Base-by-base conservation (phyloP, 1,140 invertebrate genomes). In the Hypsibius dujardini region DNA sequence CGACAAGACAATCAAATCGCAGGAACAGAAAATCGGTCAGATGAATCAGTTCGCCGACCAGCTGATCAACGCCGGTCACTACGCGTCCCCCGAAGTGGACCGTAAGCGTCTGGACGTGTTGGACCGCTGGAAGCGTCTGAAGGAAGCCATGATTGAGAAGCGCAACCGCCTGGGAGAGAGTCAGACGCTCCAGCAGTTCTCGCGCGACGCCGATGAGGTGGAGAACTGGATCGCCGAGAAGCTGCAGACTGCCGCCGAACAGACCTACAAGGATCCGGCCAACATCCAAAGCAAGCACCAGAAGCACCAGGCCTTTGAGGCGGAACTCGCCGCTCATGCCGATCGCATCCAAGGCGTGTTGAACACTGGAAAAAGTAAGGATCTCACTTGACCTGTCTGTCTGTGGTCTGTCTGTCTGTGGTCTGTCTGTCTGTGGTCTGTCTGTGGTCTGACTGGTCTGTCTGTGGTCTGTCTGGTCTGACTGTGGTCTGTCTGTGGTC, bases 201-300 rank as follows among this genome's bases (percentile, higher is more conserved):
- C 91, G 1, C 85, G 95, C 69, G 96, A 99, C 82, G 95, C 95
- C 59, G 95, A 99, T 78, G 95, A 98, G 80, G 96, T 99, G 84
- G 95, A 99, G 79, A 98, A 96, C 79, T 99, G 95, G 95, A 96
- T 99, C 75, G 90, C 92, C 0, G 95, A 98, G 79, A 95, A 98
- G 81, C 79, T 98, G 69, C 93, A 97, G 78, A 84, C 97, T 73
- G 95, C 95, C 3, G 91, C 90, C 1, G 95, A 98, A 79, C 94
- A 98, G 78, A 94, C 90, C 74, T 97, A 98, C 82, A 96, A 95
- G 73, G 85, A 86, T 76, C 84, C 84, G 1, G 80, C 83, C 59
- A 85, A 85, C 74, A 72, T 74, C 72, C 74, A 81, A 78, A 81
- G 80, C 1, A 98, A 97, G 79, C 93, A 98, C 79, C 95, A 99